Percentiles rank a stretch among this genome's conserved stretches.
Conservation (phyloP, 2,797 vertebrate genomes). For the Eupleurogrammus muticus region DNA sequence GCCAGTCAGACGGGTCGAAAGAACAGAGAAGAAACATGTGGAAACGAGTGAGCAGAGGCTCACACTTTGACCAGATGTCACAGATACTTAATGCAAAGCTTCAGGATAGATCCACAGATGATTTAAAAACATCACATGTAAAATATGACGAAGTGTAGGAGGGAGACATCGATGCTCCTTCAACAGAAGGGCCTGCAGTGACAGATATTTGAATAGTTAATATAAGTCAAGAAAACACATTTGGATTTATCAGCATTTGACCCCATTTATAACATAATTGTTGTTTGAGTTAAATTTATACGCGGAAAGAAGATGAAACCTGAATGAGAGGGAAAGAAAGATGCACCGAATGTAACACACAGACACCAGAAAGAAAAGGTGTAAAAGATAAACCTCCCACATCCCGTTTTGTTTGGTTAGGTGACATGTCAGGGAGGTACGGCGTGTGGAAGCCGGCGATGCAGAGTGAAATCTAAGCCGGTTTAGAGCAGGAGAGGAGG, state of each 20-base stretch:
- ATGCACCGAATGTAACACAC: no score
- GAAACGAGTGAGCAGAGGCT: not conserved
- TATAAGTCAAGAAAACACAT: not conserved
- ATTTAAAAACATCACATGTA: not conserved
- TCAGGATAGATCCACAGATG: not conserved
- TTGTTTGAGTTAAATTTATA: not conserved
- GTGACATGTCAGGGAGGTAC: not conserved
- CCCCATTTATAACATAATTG: not conserved
- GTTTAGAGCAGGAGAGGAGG: conserved; percentile 29
- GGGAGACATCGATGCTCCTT: not conserved
- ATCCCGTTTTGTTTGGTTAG: conserved; percentile 11
- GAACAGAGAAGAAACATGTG: not conserved
- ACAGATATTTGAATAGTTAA: not conserved
- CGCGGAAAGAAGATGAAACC: not conserved
- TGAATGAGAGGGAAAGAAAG: not conserved
- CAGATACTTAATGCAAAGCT: not conserved
- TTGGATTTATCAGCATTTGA: conserved; percentile 2
- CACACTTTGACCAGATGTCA: not conserved
- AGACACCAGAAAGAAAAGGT: not conserved
- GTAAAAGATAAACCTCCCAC: not conserved
- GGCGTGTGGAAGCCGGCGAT: conserved; percentile 1
- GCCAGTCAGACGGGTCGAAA: not conserved
- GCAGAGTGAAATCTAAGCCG: conserved; percentile 18
- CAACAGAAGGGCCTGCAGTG: not conserved
- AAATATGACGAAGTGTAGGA: not conserved